Percentiles rank a stretch among this genome's conserved stretches.
phyloP scores from a whole-genome alignment of 1,140 invertebrate genomes.

The Papilio aristodemus region DNA sequence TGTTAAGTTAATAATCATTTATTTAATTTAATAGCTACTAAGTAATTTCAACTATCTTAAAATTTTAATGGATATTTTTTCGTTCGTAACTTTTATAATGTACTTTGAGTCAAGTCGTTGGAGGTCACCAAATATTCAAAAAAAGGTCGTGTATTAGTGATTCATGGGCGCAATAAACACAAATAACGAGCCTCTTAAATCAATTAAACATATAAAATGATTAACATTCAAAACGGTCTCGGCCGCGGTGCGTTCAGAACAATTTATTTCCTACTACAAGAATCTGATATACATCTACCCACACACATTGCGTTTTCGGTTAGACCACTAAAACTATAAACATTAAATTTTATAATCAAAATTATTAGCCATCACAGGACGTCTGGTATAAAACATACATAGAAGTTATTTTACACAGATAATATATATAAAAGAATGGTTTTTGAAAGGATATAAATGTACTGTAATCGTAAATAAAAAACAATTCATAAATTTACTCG shows the following conservation, averaged over 20 bases:
- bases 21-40: no score
- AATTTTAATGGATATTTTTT: no score
- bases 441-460: no score
- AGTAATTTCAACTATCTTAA: no score
- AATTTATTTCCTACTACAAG: constrained; percentile 34
- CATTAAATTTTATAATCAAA: not conserved
- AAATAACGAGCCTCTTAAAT: constrained; percentile 29
- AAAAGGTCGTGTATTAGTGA: constrained; percentile 19
- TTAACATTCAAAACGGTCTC: constrained; percentile 32
- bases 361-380: not conserved
- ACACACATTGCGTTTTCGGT: constrained; percentile 33
- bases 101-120: not conserved
- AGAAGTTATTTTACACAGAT: not conserved
- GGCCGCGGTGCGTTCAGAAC: constrained; percentile 18
- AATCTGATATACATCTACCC: constrained; percentile 30
- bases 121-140: not conserved
- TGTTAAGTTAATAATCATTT: no score
- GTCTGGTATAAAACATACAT: not conserved
- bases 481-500: no score
- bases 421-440: no score
- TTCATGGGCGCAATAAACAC: constrained; percentile 24
- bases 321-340: constrained; percentile 4
- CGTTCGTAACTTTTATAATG: no score
- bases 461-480: no score
- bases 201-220: constrained; percentile 27